Percentiles rank a stretch among this genome's conserved stretches.
These are phyloP conservation scores for Petrolisthes manimaculis DNA, from an alignment of 2,888 invertebrate species.

Conservation along the genomic window DNA sequence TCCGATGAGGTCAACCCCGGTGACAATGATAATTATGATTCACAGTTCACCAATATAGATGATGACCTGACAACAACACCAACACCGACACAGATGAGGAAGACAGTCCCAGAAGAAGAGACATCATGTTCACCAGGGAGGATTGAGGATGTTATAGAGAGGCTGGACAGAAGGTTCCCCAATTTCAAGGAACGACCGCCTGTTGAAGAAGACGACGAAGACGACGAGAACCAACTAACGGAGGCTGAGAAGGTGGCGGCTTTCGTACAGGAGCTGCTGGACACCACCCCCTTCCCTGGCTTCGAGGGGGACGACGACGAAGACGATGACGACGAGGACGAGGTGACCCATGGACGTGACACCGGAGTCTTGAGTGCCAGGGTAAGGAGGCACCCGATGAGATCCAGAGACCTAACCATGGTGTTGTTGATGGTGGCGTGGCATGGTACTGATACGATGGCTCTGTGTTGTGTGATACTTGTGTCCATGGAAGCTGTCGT, in stretches of 20 bases:
- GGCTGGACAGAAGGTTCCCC: background rate
- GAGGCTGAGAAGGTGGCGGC: constrained; percentile 8
- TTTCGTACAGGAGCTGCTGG: background rate
- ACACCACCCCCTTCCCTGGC: background rate
- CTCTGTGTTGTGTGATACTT: too few species aligned
- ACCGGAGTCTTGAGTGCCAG: background rate
- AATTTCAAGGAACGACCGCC: background rate
- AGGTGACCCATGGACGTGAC: background rate
- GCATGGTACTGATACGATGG: too few species aligned
- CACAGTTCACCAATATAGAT: too few species aligned
- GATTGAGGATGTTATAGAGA: background rate
- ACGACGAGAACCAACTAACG: background rate
- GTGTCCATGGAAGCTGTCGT: too few species aligned
- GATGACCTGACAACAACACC: too few species aligned
- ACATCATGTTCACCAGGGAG: background rate
- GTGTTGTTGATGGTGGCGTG: too few species aligned
- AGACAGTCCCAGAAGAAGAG: background rate
- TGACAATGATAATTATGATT: background rate
- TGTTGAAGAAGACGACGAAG: background rate
- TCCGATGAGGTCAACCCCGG: background rate
- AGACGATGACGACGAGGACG: background rate
- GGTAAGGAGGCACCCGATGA: background rate
- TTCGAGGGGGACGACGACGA: background rate
- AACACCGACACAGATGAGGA: background rate
- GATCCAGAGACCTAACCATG: too few species aligned